Base-by-base conservation (phyloP, 2,888 invertebrate genomes). In the Drosophila meridiana region DNA sequence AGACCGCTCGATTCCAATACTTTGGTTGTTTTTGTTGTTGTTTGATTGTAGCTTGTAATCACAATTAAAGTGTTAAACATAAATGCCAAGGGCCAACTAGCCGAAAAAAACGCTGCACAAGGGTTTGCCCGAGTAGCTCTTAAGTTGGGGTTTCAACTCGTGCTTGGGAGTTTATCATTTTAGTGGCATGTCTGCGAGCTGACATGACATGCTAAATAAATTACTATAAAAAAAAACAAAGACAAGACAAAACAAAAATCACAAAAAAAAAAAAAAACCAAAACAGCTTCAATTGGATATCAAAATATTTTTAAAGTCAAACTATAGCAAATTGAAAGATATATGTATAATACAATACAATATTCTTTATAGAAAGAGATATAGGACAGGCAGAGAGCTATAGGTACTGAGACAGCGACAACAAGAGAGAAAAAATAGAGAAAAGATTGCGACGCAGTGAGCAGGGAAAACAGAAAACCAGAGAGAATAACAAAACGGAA, bases 31-130 rank as follows among this genome's bases (percentile, higher is more conserved):
- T 43, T 47, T 28, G 42, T 69, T 75, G 74, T 67, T 63, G 68
- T 76, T 85, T 79, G 86, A 85, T 80, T 83, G 87, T 80, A 83
- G 86, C 83, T 87, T 90, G 90, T 86, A 91, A 90, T 91, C 90
- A 85, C 91, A 89, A 91, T 89, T 91, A 88, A 91, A 91, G 91
- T 91, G 91, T 90, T 91, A 90, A 91, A 67, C 80, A 79, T 58
- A 91, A 91, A 89, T 90, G 89, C 90, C 88, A 88, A 61, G 77
- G 90, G 85, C 73, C 69, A 83, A 72, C 73, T 81, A 79, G 78
- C 74, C 65, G 63, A 73, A 58, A 56, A 50, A 58, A 36, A 61
- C 50, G 52, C 58, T 69, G 66, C 69, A 82, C 62, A 77, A 80
- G 84, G 84, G 84, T 86, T 82, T 67, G 70, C 57, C 72, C 82